Evolutionary conservation across 2,113 vertebrate genomes (phyloP), one percentile per base, ranked within the genome.

Genomic region (Mionectes macconnelli): DNA sequence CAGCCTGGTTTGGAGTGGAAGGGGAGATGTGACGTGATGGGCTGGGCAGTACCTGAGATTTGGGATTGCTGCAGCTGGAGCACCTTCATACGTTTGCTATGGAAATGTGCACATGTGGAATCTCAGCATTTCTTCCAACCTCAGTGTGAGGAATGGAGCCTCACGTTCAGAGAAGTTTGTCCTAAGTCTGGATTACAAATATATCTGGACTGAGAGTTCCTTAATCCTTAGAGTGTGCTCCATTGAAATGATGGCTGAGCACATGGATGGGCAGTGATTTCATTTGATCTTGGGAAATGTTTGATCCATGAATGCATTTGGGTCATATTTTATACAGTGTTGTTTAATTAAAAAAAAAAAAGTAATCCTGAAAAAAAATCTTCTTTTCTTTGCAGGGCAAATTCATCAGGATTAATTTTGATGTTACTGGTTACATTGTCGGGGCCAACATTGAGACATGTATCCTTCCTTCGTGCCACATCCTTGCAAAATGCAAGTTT

Each of bases 401-500:
- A 95, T 99, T 99, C 97, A 99, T 99, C 97, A 98, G 99, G 85
- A 99, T 99, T 97, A 99, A 99, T 98, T 99, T 99, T 73, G 99
- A 99, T 93, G 99, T 99, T 89, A 99, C 99, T 14, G 99, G 99
- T 91, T 99, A 99, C 97, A 99, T 99, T 19, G 99, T 99, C 57
- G 99, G 99, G 90, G 99, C 99, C 98, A 99, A 99, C 96, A 99
- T 99, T 90, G 99, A 99, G 98, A 99, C 99, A 24, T 99, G 99
- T 99, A 99, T 99, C 99, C 98, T 99, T 40, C 55, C 79, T 94
- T 95, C 47, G 5, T 56, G 70, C 47, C 40, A 30, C 21, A 1
- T 47, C 30, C 4, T 5, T 44, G 49, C 40, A 18, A 55, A 63
- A 8, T 37, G 42, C 82, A 56, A 20, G 13, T 47, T 67, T 52